Evolutionary conservation across 2,797 vertebrate genomes (phyloP).

Genomic region (Pangasius sanitwongsei): DNA sequence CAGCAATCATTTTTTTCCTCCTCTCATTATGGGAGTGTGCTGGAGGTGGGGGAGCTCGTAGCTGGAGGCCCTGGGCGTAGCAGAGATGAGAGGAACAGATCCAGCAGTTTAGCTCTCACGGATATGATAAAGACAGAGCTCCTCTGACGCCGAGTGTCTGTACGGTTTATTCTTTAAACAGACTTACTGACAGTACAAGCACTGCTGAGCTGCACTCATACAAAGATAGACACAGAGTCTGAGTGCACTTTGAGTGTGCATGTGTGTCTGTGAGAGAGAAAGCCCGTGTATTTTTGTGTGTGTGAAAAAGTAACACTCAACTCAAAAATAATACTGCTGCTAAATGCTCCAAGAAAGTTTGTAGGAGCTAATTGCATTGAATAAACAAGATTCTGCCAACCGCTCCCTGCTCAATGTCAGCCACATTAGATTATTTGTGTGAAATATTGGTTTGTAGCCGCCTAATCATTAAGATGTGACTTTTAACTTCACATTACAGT

Average conservation of each 20-base stretch:
- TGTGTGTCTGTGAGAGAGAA: slow-evolving; percentile 19
- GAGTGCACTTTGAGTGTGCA: not conserved
- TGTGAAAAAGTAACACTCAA: slow-evolving; percentile 19
- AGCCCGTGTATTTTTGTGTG: not conserved
- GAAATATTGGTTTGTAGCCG: not conserved
- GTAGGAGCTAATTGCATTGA: not conserved
- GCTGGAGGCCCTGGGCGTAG: slow-evolving; percentile 49
- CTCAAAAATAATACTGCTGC: slow-evolving; percentile 11
- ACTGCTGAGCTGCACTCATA: slow-evolving; percentile 36
- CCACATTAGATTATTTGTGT: not conserved
- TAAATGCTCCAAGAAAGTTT: slow-evolving; percentile 8
- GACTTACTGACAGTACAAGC: slow-evolving; percentile 48
- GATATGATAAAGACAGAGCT: slow-evolving; percentile 55
- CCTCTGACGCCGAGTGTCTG: slow-evolving; percentile 58
- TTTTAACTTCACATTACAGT: not conserved
- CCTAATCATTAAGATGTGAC: not conserved
- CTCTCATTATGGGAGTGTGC: slow-evolving; percentile 59
- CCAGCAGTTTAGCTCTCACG: slow-evolving; percentile 55
- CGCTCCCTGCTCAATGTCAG: not conserved
- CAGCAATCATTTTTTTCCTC: slow-evolving; percentile 59
- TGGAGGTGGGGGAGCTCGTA: slow-evolving; percentile 64
- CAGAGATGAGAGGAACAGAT: slow-evolving; percentile 43
- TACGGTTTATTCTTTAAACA: slow-evolving; percentile 61
- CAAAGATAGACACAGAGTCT: slow-evolving; percentile 18
- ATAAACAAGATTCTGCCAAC: not conserved